Evolutionary conservation across 2,888 invertebrate species (phyloP).

Genomic region (Ramazzottius varieornatus): DNA sequence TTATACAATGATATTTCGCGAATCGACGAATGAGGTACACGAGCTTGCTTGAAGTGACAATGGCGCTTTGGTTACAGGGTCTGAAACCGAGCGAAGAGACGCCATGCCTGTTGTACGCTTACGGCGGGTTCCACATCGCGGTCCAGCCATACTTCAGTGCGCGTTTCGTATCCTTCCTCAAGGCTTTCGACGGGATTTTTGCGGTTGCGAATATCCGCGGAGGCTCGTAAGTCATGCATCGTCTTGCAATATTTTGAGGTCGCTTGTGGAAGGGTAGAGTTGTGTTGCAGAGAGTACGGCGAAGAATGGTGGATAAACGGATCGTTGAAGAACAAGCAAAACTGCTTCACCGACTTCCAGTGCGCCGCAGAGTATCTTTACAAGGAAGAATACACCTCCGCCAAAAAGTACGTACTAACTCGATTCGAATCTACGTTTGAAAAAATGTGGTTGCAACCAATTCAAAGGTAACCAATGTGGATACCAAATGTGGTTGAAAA

Average conservation of each 20-base stretch:
- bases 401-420: conserved; percentile 30
- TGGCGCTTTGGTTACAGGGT: conserved; percentile 26
- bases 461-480: not conserved
- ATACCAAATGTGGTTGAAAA: too few species aligned
- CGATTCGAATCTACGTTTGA: not conserved
- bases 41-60: too few species aligned
- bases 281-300: conserved; percentile 61
- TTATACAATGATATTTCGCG: not conserved
- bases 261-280: too few species aligned
- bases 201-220: conserved; percentile 83
- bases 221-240: conserved; percentile 46
- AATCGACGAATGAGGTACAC: too few species aligned
- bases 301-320: conserved; percentile 90
- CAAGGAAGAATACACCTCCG: conserved; percentile 44
- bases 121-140: conserved; percentile 85
- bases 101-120: conserved; percentile 71
- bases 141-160: conserved; percentile 68
- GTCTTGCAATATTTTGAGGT: too few species aligned
- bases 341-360: conserved; percentile 88
- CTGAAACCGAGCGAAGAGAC: conserved; percentile 38
- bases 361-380: conserved; percentile 66
- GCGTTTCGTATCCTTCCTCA: conserved; percentile 57
- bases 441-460: conserved; percentile 4
- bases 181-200: conserved; percentile 58
- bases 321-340: conserved; percentile 68